Evolutionary conservation across 2,888 invertebrate species (phyloP).

Genomic region (Sympetrum striolatum): DNA sequence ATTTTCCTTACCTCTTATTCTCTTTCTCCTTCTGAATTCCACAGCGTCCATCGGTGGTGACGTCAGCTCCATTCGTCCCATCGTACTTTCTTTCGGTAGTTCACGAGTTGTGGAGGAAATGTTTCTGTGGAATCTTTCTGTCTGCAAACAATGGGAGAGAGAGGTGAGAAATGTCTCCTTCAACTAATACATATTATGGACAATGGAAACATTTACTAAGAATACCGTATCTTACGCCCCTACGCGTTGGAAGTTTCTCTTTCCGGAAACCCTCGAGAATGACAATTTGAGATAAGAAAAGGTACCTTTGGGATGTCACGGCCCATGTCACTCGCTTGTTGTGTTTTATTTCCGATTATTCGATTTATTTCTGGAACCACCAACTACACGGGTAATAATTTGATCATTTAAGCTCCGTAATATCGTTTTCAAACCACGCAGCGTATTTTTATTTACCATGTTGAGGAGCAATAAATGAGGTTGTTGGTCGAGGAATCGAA

Average conservation of each 20-base stretch:
- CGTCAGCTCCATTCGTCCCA: background rate
- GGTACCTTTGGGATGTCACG: too few relatives aligned
- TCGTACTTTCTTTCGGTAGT: background rate
- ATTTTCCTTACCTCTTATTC: too few relatives aligned
- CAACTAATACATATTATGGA: background rate
- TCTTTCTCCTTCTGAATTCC: background rate
- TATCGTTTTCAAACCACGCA: too few relatives aligned
- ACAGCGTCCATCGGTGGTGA: background rate
- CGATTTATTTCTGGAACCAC: too few relatives aligned
- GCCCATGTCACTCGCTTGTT: too few relatives aligned
- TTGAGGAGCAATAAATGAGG: too few relatives aligned
- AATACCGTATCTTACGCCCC: background rate
- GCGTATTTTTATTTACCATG: too few relatives aligned
- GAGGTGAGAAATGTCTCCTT: background rate
- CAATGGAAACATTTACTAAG: background rate
- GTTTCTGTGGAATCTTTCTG: background rate
- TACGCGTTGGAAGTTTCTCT: background rate
- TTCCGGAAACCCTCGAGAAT: background rate
- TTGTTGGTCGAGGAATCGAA: too few relatives aligned
- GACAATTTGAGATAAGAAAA: background rate
- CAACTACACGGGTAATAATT: too few relatives aligned
- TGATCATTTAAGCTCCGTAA: too few relatives aligned
- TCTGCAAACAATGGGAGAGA: background rate
- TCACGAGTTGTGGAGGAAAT: background rate
- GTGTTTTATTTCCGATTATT: too few relatives aligned